Conservation (phyloP, 2,888 invertebrate genomes). For the Lingula anatina region DNA sequence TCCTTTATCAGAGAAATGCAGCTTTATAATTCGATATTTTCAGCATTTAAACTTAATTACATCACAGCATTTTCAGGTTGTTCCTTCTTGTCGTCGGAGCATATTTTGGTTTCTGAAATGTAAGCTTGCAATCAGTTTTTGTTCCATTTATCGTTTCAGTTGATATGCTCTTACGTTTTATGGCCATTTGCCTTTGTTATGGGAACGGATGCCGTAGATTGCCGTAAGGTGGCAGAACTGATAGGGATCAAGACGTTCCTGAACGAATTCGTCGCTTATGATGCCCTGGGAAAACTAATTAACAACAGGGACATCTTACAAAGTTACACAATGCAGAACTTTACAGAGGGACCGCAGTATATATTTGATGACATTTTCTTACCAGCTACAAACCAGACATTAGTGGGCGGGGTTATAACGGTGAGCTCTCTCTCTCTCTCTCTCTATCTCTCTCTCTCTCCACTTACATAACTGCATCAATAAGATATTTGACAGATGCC, state of each 20-base stretch:
- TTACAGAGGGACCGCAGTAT: too few species aligned
- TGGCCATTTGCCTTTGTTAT: constrained; percentile 84
- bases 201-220: constrained; percentile 65
- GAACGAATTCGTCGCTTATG: constrained; percentile 89
- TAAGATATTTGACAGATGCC: too few species aligned
- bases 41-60: too few species aligned
- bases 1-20: too few species aligned
- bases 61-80: too few species aligned
- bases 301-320: constrained; percentile 21
- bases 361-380: constrained; percentile 14
- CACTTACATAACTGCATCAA: too few species aligned
- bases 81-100: too few species aligned
- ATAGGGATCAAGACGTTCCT: constrained; percentile 84
- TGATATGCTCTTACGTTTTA: constrained; percentile 61
- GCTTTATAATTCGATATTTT: too few species aligned
- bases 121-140: neutral
- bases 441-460: too few species aligned
- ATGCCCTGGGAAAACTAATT: constrained; percentile 57
- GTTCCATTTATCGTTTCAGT: constrained; percentile 41
- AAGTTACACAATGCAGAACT: too few species aligned
- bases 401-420: constrained; percentile 20
- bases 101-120: too few species aligned
- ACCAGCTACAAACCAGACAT: constrained; percentile 8
- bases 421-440: too few species aligned
- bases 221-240: constrained; percentile 70